These are phyloP conservation scores for Radopholus similis DNA, from an alignment of 1,140 invertebrate genomes.

Conservation along the genomic window DNA sequence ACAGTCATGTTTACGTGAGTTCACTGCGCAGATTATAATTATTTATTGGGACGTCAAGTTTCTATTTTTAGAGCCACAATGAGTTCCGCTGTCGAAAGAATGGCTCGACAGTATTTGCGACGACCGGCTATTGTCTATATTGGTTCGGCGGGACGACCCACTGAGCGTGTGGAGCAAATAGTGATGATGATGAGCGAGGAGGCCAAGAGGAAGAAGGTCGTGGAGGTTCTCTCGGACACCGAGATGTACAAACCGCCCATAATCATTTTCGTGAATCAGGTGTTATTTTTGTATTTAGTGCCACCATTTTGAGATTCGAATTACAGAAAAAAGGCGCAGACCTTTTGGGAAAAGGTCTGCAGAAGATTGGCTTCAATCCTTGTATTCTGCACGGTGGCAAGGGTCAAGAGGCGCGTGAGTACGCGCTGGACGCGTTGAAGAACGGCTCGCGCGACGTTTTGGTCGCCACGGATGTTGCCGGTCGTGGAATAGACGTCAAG, in stretches of 20 bases:
- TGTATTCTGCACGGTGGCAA: slow-evolving; percentile 97
- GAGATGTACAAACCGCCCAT: slow-evolving; percentile 77
- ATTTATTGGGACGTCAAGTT: slow-evolving; percentile 68
- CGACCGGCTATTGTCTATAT: slow-evolving; percentile 93
- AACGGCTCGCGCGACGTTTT: slow-evolving; percentile 82
- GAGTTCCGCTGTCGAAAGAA: slow-evolving; percentile 91
- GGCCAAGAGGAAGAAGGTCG: slow-evolving; percentile 74
- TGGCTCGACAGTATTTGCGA: slow-evolving; percentile 87
- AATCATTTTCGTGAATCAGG: slow-evolving; percentile 99
- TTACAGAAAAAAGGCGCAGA: slow-evolving; percentile 73
- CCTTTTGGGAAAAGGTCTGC: slow-evolving; percentile 88
- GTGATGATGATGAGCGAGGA: slow-evolving; percentile 89
- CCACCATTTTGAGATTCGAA: neutral
- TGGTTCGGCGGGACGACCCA: slow-evolving; percentile 90
- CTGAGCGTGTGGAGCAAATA: slow-evolving; percentile 94
- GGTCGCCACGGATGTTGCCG: slow-evolving; percentile 99
- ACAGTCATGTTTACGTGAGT: slow-evolving; percentile 45
- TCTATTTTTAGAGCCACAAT: slow-evolving; percentile 99
- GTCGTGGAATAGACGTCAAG: slow-evolving; percentile 99
- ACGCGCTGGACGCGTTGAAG: slow-evolving; percentile 87
- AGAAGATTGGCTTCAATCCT: slow-evolving; percentile 93
- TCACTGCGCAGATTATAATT: neutral
- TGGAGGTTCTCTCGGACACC: slow-evolving; percentile 67
- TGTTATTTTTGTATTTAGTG: slow-evolving; percentile 68
- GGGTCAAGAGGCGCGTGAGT: slow-evolving; percentile 98